Evolutionary conservation across 2,113 vertebrate species (phyloP), one percentile per base, ranked within the genome.

Genomic region (Kryptolebias marmoratus): DNA sequence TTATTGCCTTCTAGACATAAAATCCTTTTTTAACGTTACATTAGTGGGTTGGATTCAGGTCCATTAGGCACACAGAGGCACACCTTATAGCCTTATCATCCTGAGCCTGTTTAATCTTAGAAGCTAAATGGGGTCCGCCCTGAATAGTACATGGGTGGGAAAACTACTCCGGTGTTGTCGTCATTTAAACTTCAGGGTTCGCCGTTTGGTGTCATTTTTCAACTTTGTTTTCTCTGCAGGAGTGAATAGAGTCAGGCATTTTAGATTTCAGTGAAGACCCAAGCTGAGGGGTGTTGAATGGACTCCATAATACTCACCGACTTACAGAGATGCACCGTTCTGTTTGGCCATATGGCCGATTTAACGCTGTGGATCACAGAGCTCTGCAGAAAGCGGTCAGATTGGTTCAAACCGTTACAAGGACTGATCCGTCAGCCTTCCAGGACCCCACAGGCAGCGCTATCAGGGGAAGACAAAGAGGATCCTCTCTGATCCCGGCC

Each of bases 401-500:
- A 4, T 50, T 28, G 5, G 45, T 11, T 15, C 15, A 18, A 45
- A 15, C 2, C 47, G 50, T 64, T 12, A 64, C 48, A 9, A n/a
- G 15, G 45, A 50, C 47, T 64, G 62, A 64, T 8, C 48, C 50
- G 30, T 50, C 15, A 28, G 47, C 62, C 47, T 36, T 63, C 30
- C 47, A 50, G 62, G 48, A 36, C 62, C 48, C 47, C 47, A 64
- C 62, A 50, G 47, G 45, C 62, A 52, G 62, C 48, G 2, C 48
- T 64, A 31, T 52, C 5, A 15, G 42, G 27, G 27, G 58, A 63
- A 31, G 60, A 48, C 27, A 16, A 11, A 64, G 2, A 13, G 62
- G 62, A 32, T 50, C 62, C 47, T 32, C 61, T 64, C 15, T 64
- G 62, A 64, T 64, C 22, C 9, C 36, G 28, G 44, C 61, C 62